phyloP scores from a whole-genome alignment of 2,888 invertebrate species.

The Zaprionus bogoriensis region DNA sequence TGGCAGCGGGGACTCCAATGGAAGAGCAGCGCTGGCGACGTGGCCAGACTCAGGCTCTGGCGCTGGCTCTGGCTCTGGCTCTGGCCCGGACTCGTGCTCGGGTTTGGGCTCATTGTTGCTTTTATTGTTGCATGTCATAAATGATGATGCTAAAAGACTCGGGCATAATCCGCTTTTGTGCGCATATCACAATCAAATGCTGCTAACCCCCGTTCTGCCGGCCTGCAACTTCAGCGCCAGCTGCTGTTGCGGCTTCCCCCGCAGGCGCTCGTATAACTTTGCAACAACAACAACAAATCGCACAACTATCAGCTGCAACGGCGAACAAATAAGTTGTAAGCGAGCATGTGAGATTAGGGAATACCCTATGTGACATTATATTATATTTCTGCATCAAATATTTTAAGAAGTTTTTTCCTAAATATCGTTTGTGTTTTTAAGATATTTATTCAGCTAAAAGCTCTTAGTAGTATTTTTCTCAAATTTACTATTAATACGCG shows the following conservation, averaged over 20 bases:
- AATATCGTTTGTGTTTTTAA: too few species aligned
- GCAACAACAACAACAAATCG: neutral
- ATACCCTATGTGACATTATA: neutral
- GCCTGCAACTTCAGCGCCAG: neutral
- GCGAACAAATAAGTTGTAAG: neutral
- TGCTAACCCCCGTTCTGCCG: constrained; percentile 12
- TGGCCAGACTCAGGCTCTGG: constrained; percentile 11
- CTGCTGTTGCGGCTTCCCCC: constrained; percentile 1
- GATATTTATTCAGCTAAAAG: too few species aligned
- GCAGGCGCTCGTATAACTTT: neutral
- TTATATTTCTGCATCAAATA: neutral
- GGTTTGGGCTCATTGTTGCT: constrained; percentile 36
- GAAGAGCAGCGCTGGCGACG: constrained; percentile 7
- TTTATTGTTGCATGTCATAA: constrained; percentile 69
- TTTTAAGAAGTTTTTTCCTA: too few species aligned
- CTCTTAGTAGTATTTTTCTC: too few species aligned
- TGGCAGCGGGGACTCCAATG: constrained; percentile 32
- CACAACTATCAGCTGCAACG: neutral
- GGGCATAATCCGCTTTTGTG: constrained; percentile 78
- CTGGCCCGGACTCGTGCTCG: neutral
- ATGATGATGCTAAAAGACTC: constrained; percentile 73
- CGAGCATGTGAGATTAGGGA: neutral
- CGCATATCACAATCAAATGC: constrained; percentile 75
- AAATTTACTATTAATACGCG: too few species aligned
- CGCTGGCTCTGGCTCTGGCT: neutral